phyloP scores from a whole-genome alignment of 2,888 invertebrate genomes.

The Lymantria dispar region DNA sequence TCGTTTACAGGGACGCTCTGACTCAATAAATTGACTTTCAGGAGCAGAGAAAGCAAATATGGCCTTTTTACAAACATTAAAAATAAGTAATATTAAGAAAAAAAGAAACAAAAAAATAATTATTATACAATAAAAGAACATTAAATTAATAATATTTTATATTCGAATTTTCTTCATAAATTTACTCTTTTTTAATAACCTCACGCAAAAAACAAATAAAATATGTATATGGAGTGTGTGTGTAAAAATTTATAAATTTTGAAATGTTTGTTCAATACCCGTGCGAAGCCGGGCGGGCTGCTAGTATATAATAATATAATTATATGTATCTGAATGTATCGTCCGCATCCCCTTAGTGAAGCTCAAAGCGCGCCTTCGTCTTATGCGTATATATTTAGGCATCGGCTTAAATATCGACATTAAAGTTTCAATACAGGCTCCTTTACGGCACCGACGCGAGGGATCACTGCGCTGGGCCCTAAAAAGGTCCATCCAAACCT shows the following conservation, averaged over 20 bases:
- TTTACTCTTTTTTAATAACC: no score
- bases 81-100: no score
- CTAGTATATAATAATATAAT: no score
- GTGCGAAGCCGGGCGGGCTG: not conserved
- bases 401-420: slow-evolving; percentile 1
- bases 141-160: no score
- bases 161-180: no score
- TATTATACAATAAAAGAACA: no score
- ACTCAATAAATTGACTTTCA: no score
- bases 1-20: no score
- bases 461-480: not conserved
- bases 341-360: no score
- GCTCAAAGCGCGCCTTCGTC: not conserved
- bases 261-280: not conserved
- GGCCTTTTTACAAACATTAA: not conserved
- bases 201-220: not conserved
- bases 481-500: not conserved
- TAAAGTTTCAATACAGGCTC: not conserved
- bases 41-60: slow-evolving; percentile 17
- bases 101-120: no score
- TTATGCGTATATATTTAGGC: not conserved
- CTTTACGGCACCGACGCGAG: not conserved
- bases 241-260: slow-evolving; percentile 2
- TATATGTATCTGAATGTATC: not conserved
- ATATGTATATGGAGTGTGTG: not conserved